Base-by-base conservation (phyloP, 2,113 vertebrate genomes). In the Opisthocomus hoazin region DNA sequence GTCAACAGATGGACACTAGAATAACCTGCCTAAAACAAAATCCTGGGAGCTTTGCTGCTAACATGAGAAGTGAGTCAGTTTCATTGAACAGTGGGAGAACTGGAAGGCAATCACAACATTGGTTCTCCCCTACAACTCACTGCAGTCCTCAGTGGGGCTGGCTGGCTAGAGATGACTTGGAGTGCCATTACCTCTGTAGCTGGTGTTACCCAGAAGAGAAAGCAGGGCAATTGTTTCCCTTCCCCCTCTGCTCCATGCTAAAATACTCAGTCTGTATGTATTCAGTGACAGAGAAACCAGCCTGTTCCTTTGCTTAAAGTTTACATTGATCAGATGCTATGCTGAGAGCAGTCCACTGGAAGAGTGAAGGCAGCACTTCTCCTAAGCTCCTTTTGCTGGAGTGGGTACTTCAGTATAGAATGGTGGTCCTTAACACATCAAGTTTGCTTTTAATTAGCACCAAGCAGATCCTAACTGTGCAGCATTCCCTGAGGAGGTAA, bases 361-460 rank as follows among this genome's bases (percentile, higher is more conserved):
- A 76, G 78, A 79, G n/a, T 9, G 10, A 85, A 66, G 5, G n/a
- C 27, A 96, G 9, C 53, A 30, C 32, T 94, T 89, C 57, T 88
- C 27, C 68, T 77, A 48, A 93, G 54, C 22, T 69, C 15, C 29
- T 79, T 71, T 57, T 39, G 12, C 50, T 83, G 74, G 41, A 69
- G 77, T 85, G 60, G n/a, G 32, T 79, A 60, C 61, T 90, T 90
- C 61, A 54, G 36, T 18, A 21, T 18, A 57, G 68, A 89, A 79
- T 9, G 39, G 22, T 45, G 34, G 17, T 69, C 80, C 73, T 90
- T 82, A 74, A 64, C 21, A 41, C 29, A 41, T 20, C 0, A 0
- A n/a, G 51, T 13, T 69, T 41, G 45, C 53, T 94, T 90, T 92
- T 89, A 92, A 92, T 68, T 92, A 91, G 63, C 50, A 32, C 20